Conservation (phyloP, 2,797 vertebrate genomes). For the Heterohyrax brucei region DNA sequence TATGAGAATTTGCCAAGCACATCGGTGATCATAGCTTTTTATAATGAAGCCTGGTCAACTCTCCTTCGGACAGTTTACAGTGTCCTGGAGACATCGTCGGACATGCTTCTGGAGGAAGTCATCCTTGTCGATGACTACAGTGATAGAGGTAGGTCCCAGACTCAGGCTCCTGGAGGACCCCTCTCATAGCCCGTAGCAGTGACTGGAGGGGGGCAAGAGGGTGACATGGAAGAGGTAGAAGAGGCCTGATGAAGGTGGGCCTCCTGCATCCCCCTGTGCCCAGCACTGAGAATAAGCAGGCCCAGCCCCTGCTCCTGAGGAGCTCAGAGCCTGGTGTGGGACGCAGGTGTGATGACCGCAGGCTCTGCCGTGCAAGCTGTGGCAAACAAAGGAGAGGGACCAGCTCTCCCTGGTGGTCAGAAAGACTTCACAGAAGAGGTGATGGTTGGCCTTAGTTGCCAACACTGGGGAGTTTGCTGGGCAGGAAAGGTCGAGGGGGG, state of each 20-base stretch:
- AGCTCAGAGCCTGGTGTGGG: not conserved
- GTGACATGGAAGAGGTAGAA: not conserved
- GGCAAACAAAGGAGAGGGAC: not conserved
- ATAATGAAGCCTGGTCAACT: slow-evolving; percentile 96
- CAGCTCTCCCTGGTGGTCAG: too few species aligned
- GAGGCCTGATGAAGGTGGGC: not conserved
- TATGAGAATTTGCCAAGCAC: slow-evolving; percentile 93
- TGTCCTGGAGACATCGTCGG: slow-evolving; percentile 97
- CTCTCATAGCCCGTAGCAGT: not conserved
- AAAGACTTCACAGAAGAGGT: not conserved
- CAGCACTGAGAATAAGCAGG: not conserved
- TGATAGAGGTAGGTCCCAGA: slow-evolving; percentile 93
- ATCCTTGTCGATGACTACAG: slow-evolving; percentile 99
- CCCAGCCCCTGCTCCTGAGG: not conserved
- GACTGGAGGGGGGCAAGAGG: not conserved
- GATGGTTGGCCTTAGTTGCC: not conserved
- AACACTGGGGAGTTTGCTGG: not conserved
- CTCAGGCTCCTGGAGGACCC: not conserved
- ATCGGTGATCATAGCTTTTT: slow-evolving; percentile 95
- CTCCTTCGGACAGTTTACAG: slow-evolving; percentile 95
- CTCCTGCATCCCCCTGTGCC: not conserved
- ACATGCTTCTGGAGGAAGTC: slow-evolving; percentile 96
- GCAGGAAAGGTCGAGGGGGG: not conserved
- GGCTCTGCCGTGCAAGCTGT: not conserved
- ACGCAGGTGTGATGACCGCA: not conserved